A percentile compares a stretch with the other conserved stretches of the same genome.
Evolutionary conservation across 2,888 invertebrate species (phyloP).

Genomic region (Biston betularia): DNA sequence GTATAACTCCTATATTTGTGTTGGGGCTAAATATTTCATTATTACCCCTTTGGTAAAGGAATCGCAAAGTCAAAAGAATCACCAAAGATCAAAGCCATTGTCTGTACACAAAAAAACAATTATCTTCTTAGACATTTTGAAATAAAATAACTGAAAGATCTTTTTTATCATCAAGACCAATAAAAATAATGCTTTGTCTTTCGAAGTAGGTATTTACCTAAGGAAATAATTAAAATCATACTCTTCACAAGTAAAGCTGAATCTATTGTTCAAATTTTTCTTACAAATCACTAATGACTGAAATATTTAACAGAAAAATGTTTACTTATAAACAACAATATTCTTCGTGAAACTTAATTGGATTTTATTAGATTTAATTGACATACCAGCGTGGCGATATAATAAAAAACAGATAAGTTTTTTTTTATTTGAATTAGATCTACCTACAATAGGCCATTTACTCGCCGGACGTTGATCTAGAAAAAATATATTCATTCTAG

Average conservation of each 20-base stretch:
- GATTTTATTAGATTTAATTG: neutral
- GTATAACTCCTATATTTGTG: too few relatives aligned
- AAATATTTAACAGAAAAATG: neutral
- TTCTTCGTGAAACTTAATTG: neutral
- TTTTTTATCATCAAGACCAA: constrained; percentile 9
- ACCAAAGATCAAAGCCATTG: constrained; percentile 1
- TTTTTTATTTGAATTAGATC: too few relatives aligned
- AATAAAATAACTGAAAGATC: constrained; percentile 5
- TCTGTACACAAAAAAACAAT: neutral
- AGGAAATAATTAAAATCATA: constrained; percentile 17
- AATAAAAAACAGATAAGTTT: too few relatives aligned
- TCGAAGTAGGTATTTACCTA: constrained; percentile 3
- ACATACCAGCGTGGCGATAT: too few relatives aligned
- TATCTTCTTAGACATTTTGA: constrained; percentile 1
- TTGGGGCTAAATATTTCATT: too few relatives aligned
- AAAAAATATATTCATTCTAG: too few relatives aligned
- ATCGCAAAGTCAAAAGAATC: constrained; percentile 2
- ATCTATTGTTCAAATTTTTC: constrained; percentile 8
- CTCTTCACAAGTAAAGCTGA: neutral
- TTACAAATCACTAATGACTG: constrained; percentile 9
- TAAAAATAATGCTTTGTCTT: constrained; percentile 9
- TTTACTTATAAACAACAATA: neutral
- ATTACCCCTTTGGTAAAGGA: neutral
- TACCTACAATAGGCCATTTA: too few relatives aligned
- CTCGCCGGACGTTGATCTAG: too few relatives aligned